phyloP scores from a whole-genome alignment of 1,140 invertebrate genomes.

The Lucilia cuprina region DNA sequence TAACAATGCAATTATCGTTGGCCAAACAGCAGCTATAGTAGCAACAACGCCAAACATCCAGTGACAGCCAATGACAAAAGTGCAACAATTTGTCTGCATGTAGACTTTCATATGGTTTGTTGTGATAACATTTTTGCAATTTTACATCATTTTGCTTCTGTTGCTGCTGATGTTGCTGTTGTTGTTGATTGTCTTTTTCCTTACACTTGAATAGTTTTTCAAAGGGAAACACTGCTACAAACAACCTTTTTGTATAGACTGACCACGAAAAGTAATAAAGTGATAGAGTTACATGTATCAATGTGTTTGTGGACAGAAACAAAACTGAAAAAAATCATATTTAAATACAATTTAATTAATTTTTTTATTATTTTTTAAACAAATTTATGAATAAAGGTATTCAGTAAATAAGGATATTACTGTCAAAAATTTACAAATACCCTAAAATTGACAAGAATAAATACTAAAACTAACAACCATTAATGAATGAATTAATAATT shows the following conservation, averaged over 20 bases:
- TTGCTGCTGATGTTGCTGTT: too few species aligned
- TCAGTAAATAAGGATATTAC: too few species aligned
- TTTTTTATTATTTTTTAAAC: too few species aligned
- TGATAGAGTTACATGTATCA: not conserved
- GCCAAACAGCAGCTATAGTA: not conserved
- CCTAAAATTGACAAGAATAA: too few species aligned
- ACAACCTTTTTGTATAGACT: constrained; percentile 31
- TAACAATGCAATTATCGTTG: constrained; percentile 9
- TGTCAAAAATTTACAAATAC: too few species aligned
- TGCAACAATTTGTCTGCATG: constrained; percentile 12
- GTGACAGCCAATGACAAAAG: not conserved
- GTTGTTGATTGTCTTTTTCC: not conserved
- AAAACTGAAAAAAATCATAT: too few species aligned
- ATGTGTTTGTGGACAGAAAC: too few species aligned
- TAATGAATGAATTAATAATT: too few species aligned
- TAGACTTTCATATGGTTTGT: constrained; percentile 2
- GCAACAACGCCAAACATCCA: not conserved
- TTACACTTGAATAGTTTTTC: constrained; percentile 20
- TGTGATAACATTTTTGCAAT: constrained; percentile 18
- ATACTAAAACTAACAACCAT: too few species aligned
- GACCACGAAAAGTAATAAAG: constrained; percentile 5
- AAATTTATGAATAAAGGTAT: too few species aligned
- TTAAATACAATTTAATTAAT: too few species aligned
- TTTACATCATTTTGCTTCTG: not conserved
- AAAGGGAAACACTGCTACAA: not conserved